Evolutionary conservation across 2,888 invertebrate genomes (phyloP), one percentile per base, ranked within the genome.

Genomic region (Prosapia bicincta): DNA sequence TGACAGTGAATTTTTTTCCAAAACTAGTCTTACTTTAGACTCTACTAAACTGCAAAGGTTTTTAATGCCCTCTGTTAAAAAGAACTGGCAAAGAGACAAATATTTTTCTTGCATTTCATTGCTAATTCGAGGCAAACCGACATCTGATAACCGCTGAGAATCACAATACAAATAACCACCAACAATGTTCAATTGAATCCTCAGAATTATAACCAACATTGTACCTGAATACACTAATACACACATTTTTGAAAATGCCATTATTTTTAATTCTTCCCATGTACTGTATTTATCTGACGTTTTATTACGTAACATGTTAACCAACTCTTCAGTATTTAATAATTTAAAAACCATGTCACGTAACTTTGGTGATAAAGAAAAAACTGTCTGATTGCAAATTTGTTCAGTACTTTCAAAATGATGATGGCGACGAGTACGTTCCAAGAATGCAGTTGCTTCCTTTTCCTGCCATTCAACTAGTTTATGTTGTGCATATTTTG

Each of bases 341-440:
- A 88, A 85, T 79, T 88, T 87, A 32, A 90, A 84, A 78, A 97
- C 88, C 26, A 90, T 89, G 79, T 93, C 92, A 80, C 92, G 90
- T 73, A 97, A 87, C 79, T 92, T 91, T 72, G 90, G 88, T 2
- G 93, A 89, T 79, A 97, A 86, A 15, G 93, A 92, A 28, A 93
- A 83, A 77, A 95, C 93, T 71, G 95, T 95, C 84, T 94, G 92
- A 84, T 94, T 93, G 82, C 96, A 96, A 10, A 96, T 96, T 79
- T 92, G 88, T 82, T 96, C 94, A 38, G 95, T 96, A 78, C 93
- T 93, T 84, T 97, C 96, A 86, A 95, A 97, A 83, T 97, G 96
- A 81, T 94, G 94, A 83, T 92, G 91, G 77, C 93, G 92, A 76
- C 93, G 89, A 13, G 93, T 91, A 83, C 92, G 90, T 80, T 94